Evolutionary conservation across 2,888 invertebrate species (phyloP).

Genomic region (Apodemia duryi): DNA sequence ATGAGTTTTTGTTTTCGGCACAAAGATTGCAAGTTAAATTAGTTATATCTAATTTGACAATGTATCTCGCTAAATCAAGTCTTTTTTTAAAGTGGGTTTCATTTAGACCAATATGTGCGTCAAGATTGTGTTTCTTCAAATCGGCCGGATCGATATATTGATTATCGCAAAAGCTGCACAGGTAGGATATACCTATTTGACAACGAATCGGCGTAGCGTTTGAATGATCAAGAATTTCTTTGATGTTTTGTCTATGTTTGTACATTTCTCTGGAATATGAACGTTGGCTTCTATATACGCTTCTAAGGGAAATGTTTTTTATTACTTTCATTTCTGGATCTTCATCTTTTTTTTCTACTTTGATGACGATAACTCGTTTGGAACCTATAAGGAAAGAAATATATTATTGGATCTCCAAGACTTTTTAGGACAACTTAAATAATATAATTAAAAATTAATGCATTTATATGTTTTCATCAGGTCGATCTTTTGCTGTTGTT

Average conservation of each 20-base stretch:
- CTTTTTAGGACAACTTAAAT: neutral
- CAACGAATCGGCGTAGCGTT: slow-evolving; percentile 48
- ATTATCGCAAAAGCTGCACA: slow-evolving; percentile 42
- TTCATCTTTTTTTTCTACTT: slow-evolving; percentile 19
- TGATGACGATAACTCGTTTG: slow-evolving; percentile 20
- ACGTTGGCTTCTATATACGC: slow-evolving; percentile 4
- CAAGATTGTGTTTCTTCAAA: slow-evolving; percentile 43
- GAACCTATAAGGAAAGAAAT: slow-evolving; percentile 21
- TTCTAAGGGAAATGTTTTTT: slow-evolving; percentile 13
- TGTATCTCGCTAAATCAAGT: slow-evolving; percentile 32
- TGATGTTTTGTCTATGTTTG: slow-evolving; percentile 51
- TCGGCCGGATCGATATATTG: slow-evolving; percentile 37
- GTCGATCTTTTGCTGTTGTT: neutral
- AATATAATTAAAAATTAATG: neutral
- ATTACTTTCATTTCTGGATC: slow-evolving; percentile 9
- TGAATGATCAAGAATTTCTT: slow-evolving; percentile 38
- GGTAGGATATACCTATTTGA: slow-evolving; percentile 37
- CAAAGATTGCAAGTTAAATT: slow-evolving; percentile 47
- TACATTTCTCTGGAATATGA: slow-evolving; percentile 41
- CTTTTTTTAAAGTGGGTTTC: slow-evolving; percentile 37
- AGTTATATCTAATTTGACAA: slow-evolving; percentile 51
- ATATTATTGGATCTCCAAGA: slow-evolving; percentile 17
- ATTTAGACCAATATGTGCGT: slow-evolving; percentile 39
- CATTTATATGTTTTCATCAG: neutral
- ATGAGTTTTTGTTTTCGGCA: slow-evolving; percentile 28